phyloP scores from a whole-genome alignment of 2,888 invertebrate species.

The Tillus elongatus region DNA sequence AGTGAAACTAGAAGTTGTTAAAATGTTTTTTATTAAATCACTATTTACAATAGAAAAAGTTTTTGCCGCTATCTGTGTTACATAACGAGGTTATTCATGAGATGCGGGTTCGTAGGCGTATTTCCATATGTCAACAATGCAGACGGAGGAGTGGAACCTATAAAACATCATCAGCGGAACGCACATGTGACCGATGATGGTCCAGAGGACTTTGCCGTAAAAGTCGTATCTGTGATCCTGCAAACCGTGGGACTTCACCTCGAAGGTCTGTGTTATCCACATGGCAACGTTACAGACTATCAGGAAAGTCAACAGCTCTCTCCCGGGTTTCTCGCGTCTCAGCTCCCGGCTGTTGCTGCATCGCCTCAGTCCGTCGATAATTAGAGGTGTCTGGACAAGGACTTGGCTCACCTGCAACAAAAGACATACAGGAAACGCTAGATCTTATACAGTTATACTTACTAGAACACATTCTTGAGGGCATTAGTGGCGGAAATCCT shows the following conservation, averaged over 20 bases:
- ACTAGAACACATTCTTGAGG: too few species aligned
- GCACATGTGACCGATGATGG: conserved; percentile 62
- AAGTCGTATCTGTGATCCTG: conserved; percentile 52
- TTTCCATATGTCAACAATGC: conserved; percentile 70
- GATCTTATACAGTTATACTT: too few species aligned
- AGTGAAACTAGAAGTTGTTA: too few species aligned
- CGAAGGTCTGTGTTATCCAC: conserved; percentile 69
- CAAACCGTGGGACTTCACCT: conserved; percentile 48
- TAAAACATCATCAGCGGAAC: conserved; percentile 70
- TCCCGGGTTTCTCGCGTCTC: conserved; percentile 59
- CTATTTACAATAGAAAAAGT: too few species aligned
- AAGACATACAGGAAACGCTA: background rate
- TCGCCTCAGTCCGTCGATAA: conserved; percentile 65
- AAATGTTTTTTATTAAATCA: too few species aligned
- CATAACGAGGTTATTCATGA: conserved; percentile 18
- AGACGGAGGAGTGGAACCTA: conserved; percentile 69
- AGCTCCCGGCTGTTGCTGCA: conserved; percentile 57
- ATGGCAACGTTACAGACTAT: conserved; percentile 66
- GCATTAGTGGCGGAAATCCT: too few species aligned
- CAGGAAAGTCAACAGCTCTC: conserved; percentile 67
- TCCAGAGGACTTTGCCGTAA: conserved; percentile 64
- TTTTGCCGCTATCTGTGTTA: too few species aligned
- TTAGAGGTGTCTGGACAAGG: conserved; percentile 62
- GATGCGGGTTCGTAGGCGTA: conserved; percentile 58
- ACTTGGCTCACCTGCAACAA: conserved; percentile 57